Percentiles rank a stretch among this genome's conserved stretches.
Conservation (phyloP, 2,797 vertebrate species). For the Centropyge bicolor region DNA sequence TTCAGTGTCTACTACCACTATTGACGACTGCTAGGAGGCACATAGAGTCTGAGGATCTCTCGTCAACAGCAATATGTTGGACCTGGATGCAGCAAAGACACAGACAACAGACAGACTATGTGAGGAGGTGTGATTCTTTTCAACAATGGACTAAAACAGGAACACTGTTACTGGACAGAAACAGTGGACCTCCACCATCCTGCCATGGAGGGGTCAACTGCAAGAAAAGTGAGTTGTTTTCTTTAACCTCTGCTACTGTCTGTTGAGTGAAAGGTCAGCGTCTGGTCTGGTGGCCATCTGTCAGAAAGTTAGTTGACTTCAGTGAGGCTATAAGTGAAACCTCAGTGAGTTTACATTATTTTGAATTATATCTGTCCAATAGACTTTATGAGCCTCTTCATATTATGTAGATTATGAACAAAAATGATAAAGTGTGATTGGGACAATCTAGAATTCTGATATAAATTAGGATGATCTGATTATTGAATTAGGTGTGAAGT, state of each 20-base stretch:
- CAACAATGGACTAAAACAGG: conserved; percentile 66
- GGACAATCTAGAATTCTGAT: not conserved
- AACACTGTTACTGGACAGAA: conserved; percentile 33
- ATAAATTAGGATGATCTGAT: not conserved
- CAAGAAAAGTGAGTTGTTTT: conserved; percentile 79
- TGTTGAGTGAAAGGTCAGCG: conserved; percentile 34
- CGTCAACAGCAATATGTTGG: conserved; percentile 64
- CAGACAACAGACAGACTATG: conserved; percentile 45
- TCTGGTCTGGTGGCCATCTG: conserved; percentile 47
- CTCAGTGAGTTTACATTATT: conserved; percentile 4
- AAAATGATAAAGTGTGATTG: accelerated
- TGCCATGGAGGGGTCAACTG: conserved; percentile 77
- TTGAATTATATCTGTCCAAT: not conserved
- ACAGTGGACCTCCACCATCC: conserved; percentile 53
- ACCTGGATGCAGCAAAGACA: conserved; percentile 55
- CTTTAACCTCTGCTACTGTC: conserved; percentile 3
- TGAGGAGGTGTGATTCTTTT: conserved; percentile 59
- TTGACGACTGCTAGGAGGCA: conserved; percentile 56
- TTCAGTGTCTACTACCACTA: conserved; percentile 75
- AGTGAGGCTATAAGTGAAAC: conserved; percentile 4
- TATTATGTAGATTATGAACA: not conserved
- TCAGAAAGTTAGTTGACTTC: conserved; percentile 43
- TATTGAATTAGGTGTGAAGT: not conserved
- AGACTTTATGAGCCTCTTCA: not conserved
- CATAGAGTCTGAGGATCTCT: conserved; percentile 46